phyloP scores from a whole-genome alignment of 2,113 vertebrate species.

The Anhinga anhinga region DNA sequence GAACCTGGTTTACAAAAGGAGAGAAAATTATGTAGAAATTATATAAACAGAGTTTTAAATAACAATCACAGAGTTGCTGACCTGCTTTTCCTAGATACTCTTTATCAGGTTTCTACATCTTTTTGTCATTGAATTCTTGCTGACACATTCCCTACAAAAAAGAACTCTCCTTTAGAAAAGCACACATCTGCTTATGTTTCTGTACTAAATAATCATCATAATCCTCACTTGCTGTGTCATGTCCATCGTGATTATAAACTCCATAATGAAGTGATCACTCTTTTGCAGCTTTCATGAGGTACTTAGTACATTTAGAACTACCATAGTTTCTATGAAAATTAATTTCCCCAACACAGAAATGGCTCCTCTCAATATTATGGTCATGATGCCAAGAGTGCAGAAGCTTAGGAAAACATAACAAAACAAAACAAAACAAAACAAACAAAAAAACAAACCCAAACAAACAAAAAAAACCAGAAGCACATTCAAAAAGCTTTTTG shows the following conservation, averaged over 20 bases:
- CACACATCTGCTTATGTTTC: neutral
- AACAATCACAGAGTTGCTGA: neutral
- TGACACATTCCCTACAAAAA: neutral
- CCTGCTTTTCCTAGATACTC: neutral
- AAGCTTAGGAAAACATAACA: neutral
- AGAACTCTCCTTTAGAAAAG: neutral
- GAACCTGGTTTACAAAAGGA: neutral
- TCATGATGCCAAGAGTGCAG: neutral
- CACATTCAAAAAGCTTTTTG: neutral
- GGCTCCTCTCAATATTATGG: neutral
- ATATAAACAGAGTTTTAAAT: neutral
- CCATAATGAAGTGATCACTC: neutral
- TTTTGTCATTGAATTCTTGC: neutral
- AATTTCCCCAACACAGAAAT: neutral
- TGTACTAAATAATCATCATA: neutral
- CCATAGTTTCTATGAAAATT: neutral
- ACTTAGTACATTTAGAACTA: neutral
- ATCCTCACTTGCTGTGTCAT: neutral
- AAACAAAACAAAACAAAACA: no score
- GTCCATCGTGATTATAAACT: fast-evolving
- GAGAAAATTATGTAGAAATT: neutral
- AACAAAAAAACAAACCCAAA: neutral
- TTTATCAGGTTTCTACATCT: neutral
- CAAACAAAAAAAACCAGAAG: neutral
- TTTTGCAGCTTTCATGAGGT: neutral